Evolutionary conservation across 2,113 vertebrate species (phyloP), one percentile per base, ranked within the genome.

Genomic region (Mobula birostris): DNA sequence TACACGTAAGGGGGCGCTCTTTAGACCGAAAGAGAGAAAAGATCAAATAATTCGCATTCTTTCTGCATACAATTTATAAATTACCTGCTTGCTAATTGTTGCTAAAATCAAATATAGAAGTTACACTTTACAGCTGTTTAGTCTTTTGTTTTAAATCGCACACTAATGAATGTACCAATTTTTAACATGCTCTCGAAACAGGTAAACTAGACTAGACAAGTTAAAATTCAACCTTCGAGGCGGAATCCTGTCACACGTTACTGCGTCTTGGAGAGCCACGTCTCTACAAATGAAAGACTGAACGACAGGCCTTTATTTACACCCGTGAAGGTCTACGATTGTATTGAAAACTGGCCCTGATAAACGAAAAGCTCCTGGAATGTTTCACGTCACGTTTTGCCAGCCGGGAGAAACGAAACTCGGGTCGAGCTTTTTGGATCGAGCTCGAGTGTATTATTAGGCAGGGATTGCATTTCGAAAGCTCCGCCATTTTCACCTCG

Each of bases 401-500:
- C 9, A 32, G 66, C 68, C 27, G 68, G 68, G 32, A 72, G 36
- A 74, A 36, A 11, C 17, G 32, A 56, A 48, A 70, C 66, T 32
- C 32, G 2, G 36, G 32, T 72, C 66, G 66, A 68, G 19, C 32
- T 72, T 93, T 74, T 70, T 32, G 40, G 90, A 93, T 68, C 27
- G 7, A 19, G 68, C 68, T 93, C 66, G 90, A 68, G 90, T 74
- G 21, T 93, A 72, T 93, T 74, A 93, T 74, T 93, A 94, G 95
- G 98, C 97, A 96, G 96, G 97, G 97, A 96, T 97, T 97, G 96
- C 96, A 98, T 98, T 99, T 99, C 98, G 98, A 99, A 99, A 98
- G 98, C 98, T 98, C 98, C 98, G 98, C 98, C 98, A 98, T 98
- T 98, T 98, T 98, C 97, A 97, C 97, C 96, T 97, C 98, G 98